Percentiles rank a stretch among this genome's conserved stretches.
These are phyloP conservation scores for Euplexia lucipara DNA, from an alignment of 2,888 invertebrate species.

Conservation along the genomic window DNA sequence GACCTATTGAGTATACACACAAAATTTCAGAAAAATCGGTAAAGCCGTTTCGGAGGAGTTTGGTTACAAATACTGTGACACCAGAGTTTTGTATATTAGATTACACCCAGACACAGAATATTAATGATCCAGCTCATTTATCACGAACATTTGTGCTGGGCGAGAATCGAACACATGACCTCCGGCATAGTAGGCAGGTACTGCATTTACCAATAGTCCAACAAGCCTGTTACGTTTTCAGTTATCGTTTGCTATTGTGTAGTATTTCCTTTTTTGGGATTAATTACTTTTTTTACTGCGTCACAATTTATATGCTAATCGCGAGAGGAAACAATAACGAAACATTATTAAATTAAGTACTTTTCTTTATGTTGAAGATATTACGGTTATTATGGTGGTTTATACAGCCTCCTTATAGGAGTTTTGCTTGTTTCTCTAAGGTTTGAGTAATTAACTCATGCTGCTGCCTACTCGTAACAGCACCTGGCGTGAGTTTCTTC, in stretches of 20 bases:
- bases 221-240: too few species aligned
- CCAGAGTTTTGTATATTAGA: too few species aligned
- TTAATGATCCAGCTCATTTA: too few species aligned
- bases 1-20: too few species aligned
- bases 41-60: too few species aligned
- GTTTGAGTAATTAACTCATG: slow-evolving; percentile 20
- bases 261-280: slow-evolving; percentile 9
- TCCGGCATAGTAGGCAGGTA: too few species aligned
- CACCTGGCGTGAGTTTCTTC: slow-evolving; percentile 27
- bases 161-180: too few species aligned
- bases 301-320: slow-evolving; percentile 32
- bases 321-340: slow-evolving; percentile 13
- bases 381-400: slow-evolving; percentile 18
- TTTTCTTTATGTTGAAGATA: slow-evolving; percentile 21
- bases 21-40: too few species aligned
- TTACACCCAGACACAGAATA: too few species aligned
- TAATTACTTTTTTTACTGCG: slow-evolving; percentile 1
- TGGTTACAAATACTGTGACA: too few species aligned
- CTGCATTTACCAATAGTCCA: too few species aligned
- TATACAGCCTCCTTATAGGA: not conserved
- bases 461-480: slow-evolving; percentile 32
- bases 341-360: slow-evolving; percentile 8
- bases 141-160: too few species aligned
- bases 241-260: slow-evolving; percentile 8
- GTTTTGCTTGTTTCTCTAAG: slow-evolving; percentile 21